A percentile compares a stretch with the other conserved stretches of the same genome.
Conservation (phyloP, 2,888 invertebrate genomes). For the Phortica magna region DNA sequence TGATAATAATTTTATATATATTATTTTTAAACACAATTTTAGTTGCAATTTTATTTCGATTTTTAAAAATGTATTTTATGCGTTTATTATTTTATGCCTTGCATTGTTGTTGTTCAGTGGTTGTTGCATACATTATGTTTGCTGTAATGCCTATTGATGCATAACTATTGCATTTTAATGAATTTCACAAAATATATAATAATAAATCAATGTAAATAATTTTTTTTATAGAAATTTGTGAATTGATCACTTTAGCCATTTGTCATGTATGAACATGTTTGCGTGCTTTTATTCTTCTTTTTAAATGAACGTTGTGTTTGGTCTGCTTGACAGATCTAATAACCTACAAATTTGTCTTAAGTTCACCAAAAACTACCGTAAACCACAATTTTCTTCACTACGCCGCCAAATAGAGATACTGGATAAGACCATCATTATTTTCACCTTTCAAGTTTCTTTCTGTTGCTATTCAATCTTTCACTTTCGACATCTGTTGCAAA, state of each 20-base stretch:
- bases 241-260: background rate
- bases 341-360: too few relatives aligned
- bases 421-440: too few relatives aligned
- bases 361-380: too few relatives aligned
- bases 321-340: too few relatives aligned
- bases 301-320: too few relatives aligned
- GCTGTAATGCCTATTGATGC: slow-evolving; percentile 15
- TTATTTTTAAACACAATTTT: too few relatives aligned
- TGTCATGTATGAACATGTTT: too few relatives aligned
- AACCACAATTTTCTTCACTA: too few relatives aligned
- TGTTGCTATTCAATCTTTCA: background rate
- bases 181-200: background rate
- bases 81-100: background rate
- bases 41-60: background rate
- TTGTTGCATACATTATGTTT: slow-evolving; percentile 21
- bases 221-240: background rate
- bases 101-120: background rate
- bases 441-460: background rate
- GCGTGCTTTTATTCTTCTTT: too few relatives aligned
- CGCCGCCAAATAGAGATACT: too few relatives aligned
- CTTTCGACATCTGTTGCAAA: slow-evolving; percentile 50
- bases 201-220: background rate
- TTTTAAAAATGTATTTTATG: background rate
- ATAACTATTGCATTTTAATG: slow-evolving; percentile 16
- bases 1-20: too few relatives aligned